Evolutionary conservation across 2,113 vertebrate species (phyloP).

Genomic region (Ptilorrhoa leucosticta): DNA sequence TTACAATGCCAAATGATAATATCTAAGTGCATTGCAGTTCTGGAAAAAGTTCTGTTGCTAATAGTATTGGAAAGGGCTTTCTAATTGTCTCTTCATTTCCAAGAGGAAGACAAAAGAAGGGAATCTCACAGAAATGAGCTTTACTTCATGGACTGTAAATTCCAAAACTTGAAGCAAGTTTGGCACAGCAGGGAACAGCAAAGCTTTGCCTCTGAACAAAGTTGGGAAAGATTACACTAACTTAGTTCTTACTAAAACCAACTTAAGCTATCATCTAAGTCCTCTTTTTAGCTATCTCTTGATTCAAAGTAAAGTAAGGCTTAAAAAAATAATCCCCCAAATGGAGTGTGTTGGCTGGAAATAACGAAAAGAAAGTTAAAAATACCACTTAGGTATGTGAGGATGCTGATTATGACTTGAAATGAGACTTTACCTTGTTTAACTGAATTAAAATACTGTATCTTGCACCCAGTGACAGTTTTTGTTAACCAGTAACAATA

Average conservation of each 20-base stretch:
- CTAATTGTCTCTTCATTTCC: slow-evolving; percentile 11
- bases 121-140: neutral
- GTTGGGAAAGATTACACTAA: slow-evolving; percentile 17
- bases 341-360: slow-evolving; percentile 34
- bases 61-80: slow-evolving; percentile 57
- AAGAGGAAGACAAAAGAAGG: neutral
- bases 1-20: neutral
- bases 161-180: slow-evolving; percentile 23
- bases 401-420: neutral
- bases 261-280: slow-evolving; percentile 15
- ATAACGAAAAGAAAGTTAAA: slow-evolving; percentile 20
- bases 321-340: slow-evolving; percentile 45
- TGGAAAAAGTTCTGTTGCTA: neutral
- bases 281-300: slow-evolving; percentile 32
- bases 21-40: neutral
- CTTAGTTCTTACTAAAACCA: slow-evolving; percentile 41
- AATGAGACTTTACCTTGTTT: neutral
- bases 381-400: slow-evolving; percentile 16
- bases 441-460: slow-evolving; percentile 35
- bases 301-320: slow-evolving; percentile 25
- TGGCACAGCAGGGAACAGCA: slow-evolving; percentile 20
- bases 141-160: slow-evolving; percentile 2
- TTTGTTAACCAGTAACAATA: slow-evolving; percentile 23
- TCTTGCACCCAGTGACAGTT: neutral
- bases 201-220: slow-evolving; percentile 36